Evolutionary conservation across 2,888 invertebrate species (phyloP).

Genomic region (Drosophila austrosaltans): DNA sequence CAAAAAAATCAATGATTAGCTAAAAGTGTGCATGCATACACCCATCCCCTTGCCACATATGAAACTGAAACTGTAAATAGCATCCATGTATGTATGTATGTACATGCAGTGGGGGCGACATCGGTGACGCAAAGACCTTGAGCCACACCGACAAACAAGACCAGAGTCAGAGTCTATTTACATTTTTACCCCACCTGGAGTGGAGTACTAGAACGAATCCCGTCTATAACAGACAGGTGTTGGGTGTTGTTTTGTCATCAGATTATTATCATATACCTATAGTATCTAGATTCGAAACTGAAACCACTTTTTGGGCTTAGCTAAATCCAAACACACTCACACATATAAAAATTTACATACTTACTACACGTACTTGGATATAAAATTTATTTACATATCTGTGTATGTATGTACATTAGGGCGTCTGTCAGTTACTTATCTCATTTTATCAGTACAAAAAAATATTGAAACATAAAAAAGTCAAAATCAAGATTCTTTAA

Average conservation of each 20-base stretch:
- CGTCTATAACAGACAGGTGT: conserved; percentile 64
- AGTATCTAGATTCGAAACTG: conserved; percentile 25
- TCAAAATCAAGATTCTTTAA: neutral
- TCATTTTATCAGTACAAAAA: too few relatives aligned
- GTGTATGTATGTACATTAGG: neutral
- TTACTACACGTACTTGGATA: too few relatives aligned
- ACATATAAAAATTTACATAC: neutral
- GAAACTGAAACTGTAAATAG: conserved; percentile 30
- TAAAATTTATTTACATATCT: too few relatives aligned
- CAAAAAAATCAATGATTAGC: conserved; percentile 62
- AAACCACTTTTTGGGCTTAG: conserved; percentile 34
- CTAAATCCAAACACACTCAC: conserved; percentile 49
- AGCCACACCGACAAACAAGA: conserved; percentile 28
- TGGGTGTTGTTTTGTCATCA: conserved; percentile 43
- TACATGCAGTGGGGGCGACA: conserved; percentile 9
- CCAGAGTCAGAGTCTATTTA: conserved; percentile 52
- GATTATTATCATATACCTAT: conserved; percentile 4
- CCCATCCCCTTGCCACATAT: conserved; percentile 8
- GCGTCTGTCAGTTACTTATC: too few relatives aligned
- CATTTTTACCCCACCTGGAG: conserved; percentile 73
- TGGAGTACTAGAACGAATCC: conserved; percentile 4
- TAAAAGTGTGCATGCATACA: conserved; percentile 30
- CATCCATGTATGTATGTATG: neutral
- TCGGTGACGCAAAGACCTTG: conserved; percentile 58
- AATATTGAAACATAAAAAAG: too few relatives aligned